Conservation (phyloP, 2,888 invertebrate genomes). For the Hesperia comma region DNA sequence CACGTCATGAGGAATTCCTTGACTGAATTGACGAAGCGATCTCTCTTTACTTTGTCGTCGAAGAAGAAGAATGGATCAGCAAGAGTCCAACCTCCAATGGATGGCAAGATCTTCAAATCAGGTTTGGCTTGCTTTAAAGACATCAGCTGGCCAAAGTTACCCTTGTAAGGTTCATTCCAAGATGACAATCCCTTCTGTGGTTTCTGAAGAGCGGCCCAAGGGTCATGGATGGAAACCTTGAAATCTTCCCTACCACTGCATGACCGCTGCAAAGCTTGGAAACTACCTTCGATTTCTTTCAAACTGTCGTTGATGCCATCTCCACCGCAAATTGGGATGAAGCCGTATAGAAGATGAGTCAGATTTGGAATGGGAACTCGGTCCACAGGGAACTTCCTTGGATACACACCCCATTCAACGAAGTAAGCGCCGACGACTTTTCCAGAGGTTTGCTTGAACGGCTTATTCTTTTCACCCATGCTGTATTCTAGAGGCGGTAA, state of each 20-base stretch:
- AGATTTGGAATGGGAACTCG: slow-evolving; percentile 73
- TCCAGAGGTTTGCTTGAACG: slow-evolving; percentile 77
- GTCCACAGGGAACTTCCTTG: slow-evolving; percentile 77
- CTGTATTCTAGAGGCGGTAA: slow-evolving; percentile 70
- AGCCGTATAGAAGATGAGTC: slow-evolving; percentile 76
- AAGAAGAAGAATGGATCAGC: slow-evolving; percentile 81
- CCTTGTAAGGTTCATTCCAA: slow-evolving; percentile 81
- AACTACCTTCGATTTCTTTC: slow-evolving; percentile 79
- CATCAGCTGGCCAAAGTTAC: slow-evolving; percentile 79
- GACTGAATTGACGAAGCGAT: slow-evolving; percentile 73
- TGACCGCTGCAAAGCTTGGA: slow-evolving; percentile 76
- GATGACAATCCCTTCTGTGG: slow-evolving; percentile 76
- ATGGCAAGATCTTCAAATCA: slow-evolving; percentile 75
- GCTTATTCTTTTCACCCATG: slow-evolving; percentile 74
- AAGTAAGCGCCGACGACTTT: slow-evolving; percentile 78
- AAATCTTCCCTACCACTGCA: slow-evolving; percentile 79
- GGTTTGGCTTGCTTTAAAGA: slow-evolving; percentile 76
- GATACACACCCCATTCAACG: slow-evolving; percentile 80
- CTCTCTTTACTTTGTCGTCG: slow-evolving; percentile 68
- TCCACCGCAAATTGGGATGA: slow-evolving; percentile 79
- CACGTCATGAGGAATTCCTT: slow-evolving; percentile 77
- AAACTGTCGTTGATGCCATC: slow-evolving; percentile 81
- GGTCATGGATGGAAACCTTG: slow-evolving; percentile 78
- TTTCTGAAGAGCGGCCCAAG: slow-evolving; percentile 79
- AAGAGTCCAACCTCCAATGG: slow-evolving; percentile 77